Conservation (phyloP, 2,888 invertebrate species). For the Galeruca laticollis region DNA sequence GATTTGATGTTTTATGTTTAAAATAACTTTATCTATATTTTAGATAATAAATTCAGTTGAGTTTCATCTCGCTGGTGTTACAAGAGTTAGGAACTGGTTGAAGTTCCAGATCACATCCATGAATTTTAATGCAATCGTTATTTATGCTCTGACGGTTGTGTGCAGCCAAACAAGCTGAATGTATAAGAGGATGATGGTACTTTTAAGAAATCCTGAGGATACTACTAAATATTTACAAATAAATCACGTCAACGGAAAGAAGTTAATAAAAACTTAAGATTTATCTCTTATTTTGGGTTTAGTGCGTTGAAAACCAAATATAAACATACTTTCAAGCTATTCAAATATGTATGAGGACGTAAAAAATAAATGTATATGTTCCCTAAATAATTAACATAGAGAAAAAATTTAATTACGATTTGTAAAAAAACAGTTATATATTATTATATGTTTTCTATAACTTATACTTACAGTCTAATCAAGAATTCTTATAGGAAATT, state of each 20-base stretch:
- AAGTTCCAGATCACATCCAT: constrained; percentile 27
- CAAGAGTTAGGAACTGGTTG: constrained; percentile 20
- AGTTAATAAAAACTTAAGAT: constrained; percentile 15
- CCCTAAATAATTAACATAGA: too few species aligned
- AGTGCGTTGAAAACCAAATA: background rate
- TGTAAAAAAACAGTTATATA: too few species aligned
- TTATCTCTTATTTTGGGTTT: constrained; percentile 2
- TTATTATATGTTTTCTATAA: too few species aligned
- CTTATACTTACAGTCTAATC: too few species aligned
- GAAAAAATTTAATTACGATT: too few species aligned
- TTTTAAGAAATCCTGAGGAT: constrained; percentile 26
- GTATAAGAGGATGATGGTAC: constrained; percentile 11
- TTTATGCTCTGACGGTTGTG: constrained; percentile 26
- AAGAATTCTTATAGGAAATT: too few species aligned
- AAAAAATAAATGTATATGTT: too few species aligned
- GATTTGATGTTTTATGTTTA: too few species aligned
- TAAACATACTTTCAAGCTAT: background rate
- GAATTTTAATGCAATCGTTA: constrained; percentile 26
- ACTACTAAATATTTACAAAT: constrained; percentile 12
- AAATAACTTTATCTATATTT: too few species aligned
- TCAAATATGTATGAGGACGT: background rate
- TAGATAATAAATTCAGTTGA: background rate
- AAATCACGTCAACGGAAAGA: constrained; percentile 11
- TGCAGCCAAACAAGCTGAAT: constrained; percentile 22
- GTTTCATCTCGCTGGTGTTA: constrained; percentile 21